Evolutionary conservation across 2,113 vertebrate species (phyloP).

Genomic region (Actinemys pallida): DNA sequence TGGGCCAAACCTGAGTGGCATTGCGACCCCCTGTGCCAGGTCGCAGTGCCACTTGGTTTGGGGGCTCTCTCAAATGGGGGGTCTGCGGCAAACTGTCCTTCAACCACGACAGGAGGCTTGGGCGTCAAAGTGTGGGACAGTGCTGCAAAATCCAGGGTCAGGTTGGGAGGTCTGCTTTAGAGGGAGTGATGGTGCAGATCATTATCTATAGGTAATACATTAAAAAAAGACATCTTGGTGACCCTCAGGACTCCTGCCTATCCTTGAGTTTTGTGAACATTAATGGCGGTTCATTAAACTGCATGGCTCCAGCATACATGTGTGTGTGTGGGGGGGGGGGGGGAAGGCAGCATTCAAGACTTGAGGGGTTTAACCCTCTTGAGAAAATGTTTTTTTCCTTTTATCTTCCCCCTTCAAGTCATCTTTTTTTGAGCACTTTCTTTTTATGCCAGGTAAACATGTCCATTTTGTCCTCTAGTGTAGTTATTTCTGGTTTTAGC

Average conservation of each 20-base stretch:
- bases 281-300: not conserved
- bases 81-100: not conserved
- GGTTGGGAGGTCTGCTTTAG: not conserved
- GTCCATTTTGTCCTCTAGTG: not conserved
- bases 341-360: not conserved
- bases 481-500: slow-evolving; percentile 47
- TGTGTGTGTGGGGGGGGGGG: too few relatives aligned
- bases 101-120: not conserved
- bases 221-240: not conserved
- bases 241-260: not conserved
- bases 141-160: not conserved
- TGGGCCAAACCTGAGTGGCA: not conserved
- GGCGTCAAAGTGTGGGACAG: not conserved
- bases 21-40: not conserved
- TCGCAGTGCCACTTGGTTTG: not conserved
- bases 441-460: not conserved
- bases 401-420: not conserved
- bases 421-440: not conserved
- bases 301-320: not conserved
- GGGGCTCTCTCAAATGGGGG: not conserved
- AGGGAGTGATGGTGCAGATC: not conserved
- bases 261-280: not conserved
- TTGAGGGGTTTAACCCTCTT: not conserved
- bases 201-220: fast-evolving
- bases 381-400: not conserved